phyloP scores from a whole-genome alignment of 2,797 vertebrate genomes.

The Aphelocoma californica region DNA sequence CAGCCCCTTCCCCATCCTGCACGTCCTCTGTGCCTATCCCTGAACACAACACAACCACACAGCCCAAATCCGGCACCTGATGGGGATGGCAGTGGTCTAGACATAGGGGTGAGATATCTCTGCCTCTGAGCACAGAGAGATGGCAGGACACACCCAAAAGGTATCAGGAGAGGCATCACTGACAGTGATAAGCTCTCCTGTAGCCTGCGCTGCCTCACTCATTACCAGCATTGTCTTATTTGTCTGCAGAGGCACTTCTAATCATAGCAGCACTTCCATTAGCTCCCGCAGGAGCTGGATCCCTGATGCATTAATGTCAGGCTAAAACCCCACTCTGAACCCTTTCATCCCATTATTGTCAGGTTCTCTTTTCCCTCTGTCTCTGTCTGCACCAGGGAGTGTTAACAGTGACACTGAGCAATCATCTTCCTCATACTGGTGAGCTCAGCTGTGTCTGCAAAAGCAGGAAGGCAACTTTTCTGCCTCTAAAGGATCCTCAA shows the following conservation, averaged over 20 bases:
- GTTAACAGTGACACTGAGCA: background rate
- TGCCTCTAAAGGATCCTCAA: background rate
- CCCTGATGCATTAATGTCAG: background rate
- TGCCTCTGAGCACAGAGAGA: background rate
- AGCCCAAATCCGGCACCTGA: fast-evolving
- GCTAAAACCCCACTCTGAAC: background rate
- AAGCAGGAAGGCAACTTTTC: background rate
- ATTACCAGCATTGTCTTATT: background rate
- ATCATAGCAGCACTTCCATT: background rate
- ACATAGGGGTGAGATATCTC: background rate
- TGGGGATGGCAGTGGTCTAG: background rate
- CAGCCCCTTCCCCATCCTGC: background rate
- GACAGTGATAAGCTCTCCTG: background rate
- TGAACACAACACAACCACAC: background rate
- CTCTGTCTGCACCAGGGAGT: background rate
- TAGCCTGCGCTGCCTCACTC: background rate
- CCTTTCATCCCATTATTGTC: background rate
- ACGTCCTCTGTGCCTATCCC: fast-evolving
- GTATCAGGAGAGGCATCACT: background rate
- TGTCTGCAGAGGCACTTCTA: background rate
- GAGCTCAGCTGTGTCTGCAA: background rate
- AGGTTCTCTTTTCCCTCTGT: background rate
- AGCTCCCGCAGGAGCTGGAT: background rate
- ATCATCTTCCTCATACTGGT: fast-evolving
- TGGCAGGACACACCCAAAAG: background rate